phyloP scores from a whole-genome alignment of 2,113 vertebrate genomes.

The Macrotus californicus region DNA sequence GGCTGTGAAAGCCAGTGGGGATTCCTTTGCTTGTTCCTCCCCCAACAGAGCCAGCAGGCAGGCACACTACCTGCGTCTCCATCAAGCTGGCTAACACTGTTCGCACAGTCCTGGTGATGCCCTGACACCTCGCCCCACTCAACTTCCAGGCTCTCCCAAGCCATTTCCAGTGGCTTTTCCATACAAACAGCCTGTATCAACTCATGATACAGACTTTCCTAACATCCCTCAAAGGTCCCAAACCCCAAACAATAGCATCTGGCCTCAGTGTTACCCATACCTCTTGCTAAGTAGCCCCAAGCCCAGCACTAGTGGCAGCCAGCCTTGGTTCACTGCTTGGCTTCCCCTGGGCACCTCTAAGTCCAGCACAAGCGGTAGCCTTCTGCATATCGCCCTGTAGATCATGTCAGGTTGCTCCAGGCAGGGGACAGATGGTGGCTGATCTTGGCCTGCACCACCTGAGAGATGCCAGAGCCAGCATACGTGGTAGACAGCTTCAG shows the following conservation, averaged over 20 bases:
- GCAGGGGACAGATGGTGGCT: not conserved
- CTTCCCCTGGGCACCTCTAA: not conserved
- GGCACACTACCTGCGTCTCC: not conserved
- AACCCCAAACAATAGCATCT: not conserved
- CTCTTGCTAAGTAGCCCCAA: not conserved
- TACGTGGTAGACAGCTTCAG: not conserved
- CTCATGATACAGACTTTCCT: not conserved
- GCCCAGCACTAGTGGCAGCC: not conserved
- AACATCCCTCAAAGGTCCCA: not conserved
- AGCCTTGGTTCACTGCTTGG: not conserved
- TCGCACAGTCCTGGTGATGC: not conserved
- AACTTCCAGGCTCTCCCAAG: not conserved
- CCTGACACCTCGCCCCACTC: not conserved
- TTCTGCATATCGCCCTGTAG: not conserved
- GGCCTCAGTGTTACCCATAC: not conserved
- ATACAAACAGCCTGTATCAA: not conserved
- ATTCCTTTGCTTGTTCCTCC: not conserved
- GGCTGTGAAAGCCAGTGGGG: not conserved
- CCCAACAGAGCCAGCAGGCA: not conserved
- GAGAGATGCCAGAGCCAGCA: not conserved
- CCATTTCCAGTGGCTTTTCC: not conserved
- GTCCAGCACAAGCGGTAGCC: not conserved
- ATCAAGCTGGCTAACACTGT: not conserved
- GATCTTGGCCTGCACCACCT: not conserved
- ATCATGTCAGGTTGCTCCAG: not conserved